Percentiles rank a stretch among this genome's conserved stretches.
These are phyloP conservation scores for Cavia aperea DNA, from an alignment of 2,113 vertebrate genomes.

Conservation along the genomic window DNA sequence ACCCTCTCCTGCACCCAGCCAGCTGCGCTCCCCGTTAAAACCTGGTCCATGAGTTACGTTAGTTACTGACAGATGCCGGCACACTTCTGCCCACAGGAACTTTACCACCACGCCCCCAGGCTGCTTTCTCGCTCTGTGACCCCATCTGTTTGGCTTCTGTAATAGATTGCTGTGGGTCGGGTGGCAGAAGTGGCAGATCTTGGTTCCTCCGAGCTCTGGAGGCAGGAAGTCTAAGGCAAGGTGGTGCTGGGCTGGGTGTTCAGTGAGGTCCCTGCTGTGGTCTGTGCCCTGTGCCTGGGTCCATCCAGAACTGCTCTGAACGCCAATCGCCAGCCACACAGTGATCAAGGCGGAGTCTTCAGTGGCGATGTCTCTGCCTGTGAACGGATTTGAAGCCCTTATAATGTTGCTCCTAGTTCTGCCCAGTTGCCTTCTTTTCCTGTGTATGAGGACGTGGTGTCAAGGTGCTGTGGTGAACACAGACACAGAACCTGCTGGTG, in stretches of 20 bases:
- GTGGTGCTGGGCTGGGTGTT: not conserved
- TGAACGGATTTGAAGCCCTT: not conserved
- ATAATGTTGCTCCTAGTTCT: not conserved
- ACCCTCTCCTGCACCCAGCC: not conserved
- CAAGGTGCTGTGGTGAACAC: not conserved
- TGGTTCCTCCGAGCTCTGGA: not conserved
- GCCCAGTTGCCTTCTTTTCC: not conserved
- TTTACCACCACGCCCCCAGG: not conserved
- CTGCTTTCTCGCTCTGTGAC: not conserved
- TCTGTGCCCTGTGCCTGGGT: no score
- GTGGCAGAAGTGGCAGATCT: not conserved
- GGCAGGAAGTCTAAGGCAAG: not conserved
- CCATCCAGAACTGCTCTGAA: not conserved
- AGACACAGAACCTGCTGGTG: not conserved
- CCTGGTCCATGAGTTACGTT: not conserved
- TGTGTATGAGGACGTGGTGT: not conserved
- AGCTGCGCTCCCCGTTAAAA: not conserved
- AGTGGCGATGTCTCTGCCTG: not conserved
- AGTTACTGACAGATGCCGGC: not conserved
- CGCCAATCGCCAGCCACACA: no score
- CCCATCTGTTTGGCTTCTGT: not conserved
- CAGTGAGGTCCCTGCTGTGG: not conserved
- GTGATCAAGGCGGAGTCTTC: not conserved
- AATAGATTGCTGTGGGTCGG: no score
- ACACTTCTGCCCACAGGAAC: not conserved